Evolutionary conservation across 2,888 invertebrate genomes (phyloP).

Genomic region (Tipula helvola): DNA sequence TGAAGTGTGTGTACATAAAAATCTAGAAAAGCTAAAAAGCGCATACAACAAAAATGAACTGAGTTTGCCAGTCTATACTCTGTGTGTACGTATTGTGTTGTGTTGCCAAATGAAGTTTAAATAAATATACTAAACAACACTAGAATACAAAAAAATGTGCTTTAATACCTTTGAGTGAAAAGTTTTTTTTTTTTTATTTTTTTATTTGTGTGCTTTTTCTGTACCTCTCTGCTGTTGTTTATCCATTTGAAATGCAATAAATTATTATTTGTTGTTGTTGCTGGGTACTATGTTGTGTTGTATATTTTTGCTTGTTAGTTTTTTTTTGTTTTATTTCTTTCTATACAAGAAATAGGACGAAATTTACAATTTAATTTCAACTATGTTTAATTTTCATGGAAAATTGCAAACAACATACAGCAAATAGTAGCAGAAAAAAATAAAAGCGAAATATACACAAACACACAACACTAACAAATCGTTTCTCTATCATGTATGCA

Average conservation of each 20-base stretch:
- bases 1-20: background rate
- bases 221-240: background rate
- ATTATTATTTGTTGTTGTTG: background rate
- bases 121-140: background rate
- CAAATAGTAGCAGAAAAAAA: background rate
- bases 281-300: background rate
- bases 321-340: background rate
- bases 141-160: background rate
- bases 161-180: background rate
- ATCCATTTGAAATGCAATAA: background rate
- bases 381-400: background rate
- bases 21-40: background rate
- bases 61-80: background rate
- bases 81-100: background rate
- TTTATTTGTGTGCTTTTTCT: background rate
- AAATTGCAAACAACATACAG: background rate
- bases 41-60: background rate
- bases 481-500: background rate
- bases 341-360: background rate
- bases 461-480: background rate
- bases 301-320: background rate
- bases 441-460: background rate
- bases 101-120: background rate
- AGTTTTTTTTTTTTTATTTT: background rate
- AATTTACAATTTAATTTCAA: background rate